phyloP scores from a whole-genome alignment of 1,140 invertebrate species.

The Macrostomum lignano region DNA sequence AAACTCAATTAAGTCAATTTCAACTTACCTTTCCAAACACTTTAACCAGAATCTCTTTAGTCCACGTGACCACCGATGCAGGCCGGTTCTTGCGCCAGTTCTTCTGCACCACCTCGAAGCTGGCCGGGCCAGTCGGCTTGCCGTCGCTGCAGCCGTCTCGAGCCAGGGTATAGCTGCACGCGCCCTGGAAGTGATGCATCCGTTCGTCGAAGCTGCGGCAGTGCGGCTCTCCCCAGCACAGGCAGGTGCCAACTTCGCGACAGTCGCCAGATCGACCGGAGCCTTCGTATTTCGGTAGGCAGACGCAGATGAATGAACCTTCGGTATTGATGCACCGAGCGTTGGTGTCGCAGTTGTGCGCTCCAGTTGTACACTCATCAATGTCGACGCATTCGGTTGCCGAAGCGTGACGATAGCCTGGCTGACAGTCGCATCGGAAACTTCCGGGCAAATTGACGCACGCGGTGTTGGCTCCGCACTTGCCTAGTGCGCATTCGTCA shows the following conservation, averaged over 20 bases:
- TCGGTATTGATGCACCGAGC: slow-evolving; percentile 20
- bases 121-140: slow-evolving; percentile 3
- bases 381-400: slow-evolving; percentile 29
- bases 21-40: slow-evolving; percentile 7
- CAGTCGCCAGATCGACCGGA: no score
- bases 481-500: slow-evolving; percentile 11
- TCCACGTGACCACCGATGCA: slow-evolving; percentile 9
- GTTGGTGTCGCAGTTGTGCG: slow-evolving; percentile 31
- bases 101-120: slow-evolving; percentile 9
- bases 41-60: slow-evolving; percentile 10
- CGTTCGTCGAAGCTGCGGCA: slow-evolving; percentile 6
- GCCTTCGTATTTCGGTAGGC: no score
- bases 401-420: slow-evolving; percentile 9
- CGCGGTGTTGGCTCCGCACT: slow-evolving; percentile 10
- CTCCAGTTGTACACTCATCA: slow-evolving; percentile 44
- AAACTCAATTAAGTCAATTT: no score
- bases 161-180: slow-evolving; percentile 6
- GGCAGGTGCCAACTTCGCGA: slow-evolving; percentile 10
- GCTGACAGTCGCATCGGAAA: slow-evolving; percentile 12
- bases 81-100: slow-evolving; percentile 10
- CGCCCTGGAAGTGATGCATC: slow-evolving; percentile 7
- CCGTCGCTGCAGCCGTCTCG: slow-evolving; percentile 10
- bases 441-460: slow-evolving; percentile 12
- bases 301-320: no score
- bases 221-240: slow-evolving; percentile 7